Base-by-base conservation (phyloP, 2,888 invertebrate genomes). In the Odontothrips loti region DNA sequence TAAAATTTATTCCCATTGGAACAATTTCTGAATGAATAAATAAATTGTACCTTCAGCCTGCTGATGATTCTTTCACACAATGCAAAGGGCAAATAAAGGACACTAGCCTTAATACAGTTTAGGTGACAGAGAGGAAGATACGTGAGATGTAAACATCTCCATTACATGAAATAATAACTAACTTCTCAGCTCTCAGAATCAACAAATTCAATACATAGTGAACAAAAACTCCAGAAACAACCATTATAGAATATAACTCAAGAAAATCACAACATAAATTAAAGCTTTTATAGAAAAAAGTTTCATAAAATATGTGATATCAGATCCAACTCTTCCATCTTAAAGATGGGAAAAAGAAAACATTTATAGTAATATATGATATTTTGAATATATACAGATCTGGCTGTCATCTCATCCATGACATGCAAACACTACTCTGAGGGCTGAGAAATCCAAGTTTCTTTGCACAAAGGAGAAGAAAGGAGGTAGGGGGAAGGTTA, bases 1-100 rank as follows among this genome's bases (percentile, higher is more conserved):
- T 43, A 6, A 43, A 43, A 43, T 6, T 43, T 43, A 43, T 43
- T 43, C 6, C 34, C 34, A 43, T 43, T 43, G 34, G 34, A 43
- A 43, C 34, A 43, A 43, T 6, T 43, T 81, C 68, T 80, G 80
- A 83, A 81, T 82, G 80, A 81, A 47, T 47, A 29, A 81, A 58
- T 47, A 80, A 15, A 80, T 47, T 29, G 27, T 27, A 9, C 15
- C 8, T 47, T 80, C 20, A 20, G 8, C 80, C 27, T 27, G 17
- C 80, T 27, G 27, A 11, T 75, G 68, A 23, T 27, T 23, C 68
- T 75, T 27, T 6, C 58, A 20, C 58, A 58, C 58, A 58, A 58
- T 58, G 20, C 34, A 58, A 10, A 75, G 23, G 23, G 27, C 23
- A 75, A 75, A 75, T 12, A 23, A 23, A 75, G 68, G 27, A 12